A percentile compares a stretch with the other conserved stretches of the same genome.
Evolutionary conservation across 2,797 vertebrate genomes (phyloP).

Genomic region (Mionectes olivaceus): DNA sequence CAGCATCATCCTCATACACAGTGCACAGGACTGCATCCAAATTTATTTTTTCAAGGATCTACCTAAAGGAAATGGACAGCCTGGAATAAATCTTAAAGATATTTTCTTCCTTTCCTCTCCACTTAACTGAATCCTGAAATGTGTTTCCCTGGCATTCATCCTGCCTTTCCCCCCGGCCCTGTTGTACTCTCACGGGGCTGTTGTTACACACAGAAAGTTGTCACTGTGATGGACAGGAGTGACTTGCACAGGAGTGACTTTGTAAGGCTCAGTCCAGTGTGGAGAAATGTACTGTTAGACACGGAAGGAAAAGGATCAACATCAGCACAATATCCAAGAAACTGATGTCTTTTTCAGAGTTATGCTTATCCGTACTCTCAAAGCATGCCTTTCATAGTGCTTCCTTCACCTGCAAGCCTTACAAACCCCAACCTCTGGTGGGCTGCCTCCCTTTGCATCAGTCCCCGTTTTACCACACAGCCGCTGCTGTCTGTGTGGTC

Average conservation of each 20-base stretch:
- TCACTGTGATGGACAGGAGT: not conserved
- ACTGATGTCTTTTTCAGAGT: not conserved
- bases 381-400: not conserved
- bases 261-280: not conserved
- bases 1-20: not conserved
- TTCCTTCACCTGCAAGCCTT: conserved; percentile 55
- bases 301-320: not conserved
- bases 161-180: not conserved
- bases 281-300: not conserved
- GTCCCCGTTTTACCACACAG: conserved; percentile 14
- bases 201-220: not conserved
- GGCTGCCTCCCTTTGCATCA: not conserved
- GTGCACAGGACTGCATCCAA: not conserved
- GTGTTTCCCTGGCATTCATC: not conserved
- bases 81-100: not conserved
- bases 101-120: not conserved
- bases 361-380: not conserved
- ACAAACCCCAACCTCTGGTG: not conserved
- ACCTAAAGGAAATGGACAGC: not conserved
- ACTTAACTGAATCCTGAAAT: not conserved
- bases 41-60: conserved; percentile 18
- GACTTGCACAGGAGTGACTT: not conserved
- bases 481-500: conserved; percentile 79
- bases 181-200: not conserved
- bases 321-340: not conserved